phyloP scores from a whole-genome alignment of 2,888 invertebrate species.

The Scelioninae gen. 2 region DNA sequence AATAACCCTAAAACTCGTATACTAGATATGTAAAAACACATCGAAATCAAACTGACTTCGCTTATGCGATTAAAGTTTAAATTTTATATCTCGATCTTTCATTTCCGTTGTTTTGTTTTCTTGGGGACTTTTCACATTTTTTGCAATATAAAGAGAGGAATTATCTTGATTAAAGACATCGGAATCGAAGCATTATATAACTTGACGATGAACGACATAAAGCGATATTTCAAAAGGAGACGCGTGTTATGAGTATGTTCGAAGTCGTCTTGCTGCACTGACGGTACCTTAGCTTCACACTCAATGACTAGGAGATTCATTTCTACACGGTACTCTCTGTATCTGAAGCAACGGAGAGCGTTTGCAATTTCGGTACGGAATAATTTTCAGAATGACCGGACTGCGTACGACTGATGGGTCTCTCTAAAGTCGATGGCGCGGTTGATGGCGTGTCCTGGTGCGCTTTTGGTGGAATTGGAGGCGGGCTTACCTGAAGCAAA shows the following conservation, averaged over 20 bases:
- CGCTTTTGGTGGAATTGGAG: constrained; percentile 74
- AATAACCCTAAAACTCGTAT: constrained; percentile 6
- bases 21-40: constrained; percentile 34
- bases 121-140: no score
- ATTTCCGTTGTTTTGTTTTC: neutral
- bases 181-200: constrained; percentile 36
- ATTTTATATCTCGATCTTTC: constrained; percentile 4
- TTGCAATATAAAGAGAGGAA: constrained; percentile 18
- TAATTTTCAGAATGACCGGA: constrained; percentile 73
- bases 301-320: constrained; percentile 68
- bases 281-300: constrained; percentile 62
- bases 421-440: constrained; percentile 73
- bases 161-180: constrained; percentile 34
- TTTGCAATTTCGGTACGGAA: constrained; percentile 74
- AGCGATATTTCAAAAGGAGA: constrained; percentile 36
- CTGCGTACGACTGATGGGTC: constrained; percentile 67
- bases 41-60: constrained; percentile 50
- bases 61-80: constrained; percentile 28
- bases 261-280: constrained; percentile 30
- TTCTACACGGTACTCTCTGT: constrained; percentile 72
- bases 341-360: constrained; percentile 73
- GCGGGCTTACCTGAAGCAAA: constrained; percentile 69
- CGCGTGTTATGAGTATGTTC: constrained; percentile 17
- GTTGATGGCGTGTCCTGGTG: constrained; percentile 72
- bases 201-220: constrained; percentile 42